Conservation (phyloP, 1,140 invertebrate genomes). For the Hylyphantes graminicola region DNA sequence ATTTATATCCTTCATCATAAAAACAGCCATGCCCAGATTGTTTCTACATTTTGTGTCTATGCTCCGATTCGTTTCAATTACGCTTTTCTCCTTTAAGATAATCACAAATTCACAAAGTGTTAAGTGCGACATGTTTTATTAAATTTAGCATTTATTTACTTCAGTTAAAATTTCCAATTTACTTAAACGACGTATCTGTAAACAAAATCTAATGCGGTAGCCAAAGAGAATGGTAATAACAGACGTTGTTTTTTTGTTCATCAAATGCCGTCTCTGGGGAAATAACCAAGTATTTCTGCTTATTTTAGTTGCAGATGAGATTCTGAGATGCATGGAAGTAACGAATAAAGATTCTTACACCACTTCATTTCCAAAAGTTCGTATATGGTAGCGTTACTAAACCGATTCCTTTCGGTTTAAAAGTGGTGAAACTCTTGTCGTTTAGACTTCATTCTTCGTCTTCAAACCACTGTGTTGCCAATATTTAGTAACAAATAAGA, state of each 20-base stretch:
- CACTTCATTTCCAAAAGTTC: too few relatives aligned
- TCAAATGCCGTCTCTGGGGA: conserved; percentile 29
- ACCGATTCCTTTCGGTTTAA: too few relatives aligned
- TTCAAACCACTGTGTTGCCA: too few relatives aligned
- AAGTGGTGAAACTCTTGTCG: too few relatives aligned
- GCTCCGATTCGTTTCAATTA: background rate
- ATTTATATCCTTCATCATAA: too few relatives aligned
- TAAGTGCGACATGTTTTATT: conserved; percentile 47
- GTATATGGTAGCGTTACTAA: too few relatives aligned
- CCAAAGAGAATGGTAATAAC: conserved; percentile 13
- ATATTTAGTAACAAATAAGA: too few relatives aligned
- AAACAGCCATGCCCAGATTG: background rate
- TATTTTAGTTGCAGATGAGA: conserved; percentile 31
- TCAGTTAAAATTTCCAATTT: conserved; percentile 47
- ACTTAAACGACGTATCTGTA: background rate
- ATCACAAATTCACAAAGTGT: conserved; percentile 22
- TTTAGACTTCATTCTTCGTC: too few relatives aligned
- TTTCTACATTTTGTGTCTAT: conserved; percentile 10
- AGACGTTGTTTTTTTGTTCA: conserved; percentile 17
- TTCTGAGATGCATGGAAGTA: too few relatives aligned
- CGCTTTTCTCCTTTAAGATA: conserved; percentile 19
- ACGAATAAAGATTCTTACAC: too few relatives aligned
- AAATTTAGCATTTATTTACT: conserved; percentile 54
- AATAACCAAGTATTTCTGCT: conserved; percentile 48
- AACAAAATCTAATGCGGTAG: conserved; percentile 31